Evolutionary conservation across 2,797 vertebrate species (phyloP).

Genomic region (Cyprinella venusta): DNA sequence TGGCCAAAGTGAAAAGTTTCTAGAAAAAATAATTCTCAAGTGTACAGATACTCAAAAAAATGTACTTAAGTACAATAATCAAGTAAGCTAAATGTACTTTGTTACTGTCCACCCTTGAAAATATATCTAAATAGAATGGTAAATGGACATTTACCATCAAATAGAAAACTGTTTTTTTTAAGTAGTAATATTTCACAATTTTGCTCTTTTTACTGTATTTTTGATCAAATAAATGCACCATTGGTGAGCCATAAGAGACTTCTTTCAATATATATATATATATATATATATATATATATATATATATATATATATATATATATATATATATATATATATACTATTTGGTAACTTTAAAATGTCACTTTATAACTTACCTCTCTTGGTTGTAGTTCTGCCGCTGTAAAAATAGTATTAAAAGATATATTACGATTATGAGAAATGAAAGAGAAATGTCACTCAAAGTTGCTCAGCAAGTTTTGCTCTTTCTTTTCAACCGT

Average conservation of each 20-base stretch:
- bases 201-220: neutral
- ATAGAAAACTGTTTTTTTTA: neutral
- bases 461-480: neutral
- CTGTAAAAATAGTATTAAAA: neutral
- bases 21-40: no score
- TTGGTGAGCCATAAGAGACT: neutral
- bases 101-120: neutral
- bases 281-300: no score
- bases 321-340: no score
- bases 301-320: no score
- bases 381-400: neutral
- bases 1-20: no score
- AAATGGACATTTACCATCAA: no score
- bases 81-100: no score
- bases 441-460: neutral
- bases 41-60: no score
- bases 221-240: neutral
- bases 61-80: no score
- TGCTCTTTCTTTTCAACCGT: neutral
- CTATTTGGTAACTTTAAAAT: neutral
- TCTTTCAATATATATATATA: neutral
- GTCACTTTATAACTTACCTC: conserved; percentile 1
- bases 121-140: neutral
- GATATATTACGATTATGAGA: neutral
- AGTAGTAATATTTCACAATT: neutral